These are phyloP conservation scores for Terrapene triunguis DNA, from an alignment of 2,113 vertebrate genomes.

Conservation along the genomic window DNA sequence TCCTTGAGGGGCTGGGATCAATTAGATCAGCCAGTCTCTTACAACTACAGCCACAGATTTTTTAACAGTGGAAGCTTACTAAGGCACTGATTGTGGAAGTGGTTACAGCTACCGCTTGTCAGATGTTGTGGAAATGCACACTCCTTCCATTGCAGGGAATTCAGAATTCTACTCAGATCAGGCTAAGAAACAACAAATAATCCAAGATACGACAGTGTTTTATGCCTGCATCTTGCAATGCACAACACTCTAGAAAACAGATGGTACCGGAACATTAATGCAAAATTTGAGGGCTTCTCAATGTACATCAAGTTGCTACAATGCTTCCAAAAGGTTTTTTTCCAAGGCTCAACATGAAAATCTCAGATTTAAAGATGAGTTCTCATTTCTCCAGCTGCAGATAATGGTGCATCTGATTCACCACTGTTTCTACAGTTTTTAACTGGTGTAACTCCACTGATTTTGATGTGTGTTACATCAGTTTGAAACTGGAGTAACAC, in stretches of 20 bases:
- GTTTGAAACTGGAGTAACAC: background rate
- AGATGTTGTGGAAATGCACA: background rate
- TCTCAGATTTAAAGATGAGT: background rate
- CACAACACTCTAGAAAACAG: background rate
- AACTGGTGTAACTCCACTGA: background rate
- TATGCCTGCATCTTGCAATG: background rate
- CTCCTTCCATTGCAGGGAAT: background rate
- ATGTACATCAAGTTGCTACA: background rate
- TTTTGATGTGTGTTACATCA: background rate
- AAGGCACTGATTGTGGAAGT: background rate
- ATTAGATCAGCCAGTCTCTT: conserved; percentile 39
- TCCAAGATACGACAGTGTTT: background rate
- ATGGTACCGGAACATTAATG: background rate
- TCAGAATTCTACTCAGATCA: background rate
- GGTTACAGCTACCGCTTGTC: background rate
- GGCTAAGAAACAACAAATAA: background rate
- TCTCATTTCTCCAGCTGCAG: background rate
- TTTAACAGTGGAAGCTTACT: background rate
- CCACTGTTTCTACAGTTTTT: background rate
- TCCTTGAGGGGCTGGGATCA: conserved; percentile 27
- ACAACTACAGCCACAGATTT: background rate
- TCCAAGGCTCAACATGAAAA: background rate
- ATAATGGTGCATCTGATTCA: background rate
- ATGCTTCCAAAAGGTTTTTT: background rate
- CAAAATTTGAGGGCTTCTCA: background rate